A percentile compares a stretch with the other conserved stretches of the same genome.
These are phyloP conservation scores for Pantherophis guttatus DNA, from an alignment of 2,113 vertebrate species.

Conservation along the genomic window DNA sequence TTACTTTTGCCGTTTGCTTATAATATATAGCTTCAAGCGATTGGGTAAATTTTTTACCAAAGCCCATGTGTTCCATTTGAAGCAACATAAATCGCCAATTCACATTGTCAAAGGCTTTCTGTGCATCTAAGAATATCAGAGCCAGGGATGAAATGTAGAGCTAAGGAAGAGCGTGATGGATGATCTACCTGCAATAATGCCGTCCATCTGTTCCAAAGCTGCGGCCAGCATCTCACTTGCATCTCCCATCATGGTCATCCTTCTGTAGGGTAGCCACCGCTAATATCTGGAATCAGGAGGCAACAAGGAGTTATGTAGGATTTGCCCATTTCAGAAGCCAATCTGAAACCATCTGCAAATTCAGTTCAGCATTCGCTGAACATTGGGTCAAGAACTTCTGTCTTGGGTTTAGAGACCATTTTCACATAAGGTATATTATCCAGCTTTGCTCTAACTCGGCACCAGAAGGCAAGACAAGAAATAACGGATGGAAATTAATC, in stretches of 20 bases:
- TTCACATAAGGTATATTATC: neutral
- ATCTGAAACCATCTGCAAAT: slow-evolving; percentile 24
- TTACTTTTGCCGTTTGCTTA: too few relatives aligned
- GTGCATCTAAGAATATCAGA: too few relatives aligned
- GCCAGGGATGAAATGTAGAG: neutral
- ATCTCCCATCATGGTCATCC: slow-evolving; percentile 91
- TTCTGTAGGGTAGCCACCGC: slow-evolving; percentile 41
- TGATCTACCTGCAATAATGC: slow-evolving; percentile 92
- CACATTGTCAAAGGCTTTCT: too few relatives aligned
- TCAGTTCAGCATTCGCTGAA: fast-evolving
- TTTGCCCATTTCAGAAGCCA: slow-evolving; percentile 16
- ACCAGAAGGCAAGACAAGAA: too few relatives aligned
- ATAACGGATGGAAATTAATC: too few relatives aligned
- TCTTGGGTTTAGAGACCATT: neutral
- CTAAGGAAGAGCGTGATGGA: neutral
- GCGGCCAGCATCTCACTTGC: slow-evolving; percentile 98
- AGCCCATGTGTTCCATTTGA: too few relatives aligned
- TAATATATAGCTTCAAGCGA: too few relatives aligned
- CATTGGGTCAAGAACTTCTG: fast-evolving
- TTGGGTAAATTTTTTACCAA: too few relatives aligned
- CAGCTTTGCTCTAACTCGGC: neutral
- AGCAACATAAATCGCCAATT: too few relatives aligned
- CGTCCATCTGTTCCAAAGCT: slow-evolving; percentile 97
- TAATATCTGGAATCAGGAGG: slow-evolving; percentile 41
- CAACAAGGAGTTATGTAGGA: fast-evolving